phyloP scores from a whole-genome alignment of 2,888 invertebrate species.

The Cetonia aurata region DNA sequence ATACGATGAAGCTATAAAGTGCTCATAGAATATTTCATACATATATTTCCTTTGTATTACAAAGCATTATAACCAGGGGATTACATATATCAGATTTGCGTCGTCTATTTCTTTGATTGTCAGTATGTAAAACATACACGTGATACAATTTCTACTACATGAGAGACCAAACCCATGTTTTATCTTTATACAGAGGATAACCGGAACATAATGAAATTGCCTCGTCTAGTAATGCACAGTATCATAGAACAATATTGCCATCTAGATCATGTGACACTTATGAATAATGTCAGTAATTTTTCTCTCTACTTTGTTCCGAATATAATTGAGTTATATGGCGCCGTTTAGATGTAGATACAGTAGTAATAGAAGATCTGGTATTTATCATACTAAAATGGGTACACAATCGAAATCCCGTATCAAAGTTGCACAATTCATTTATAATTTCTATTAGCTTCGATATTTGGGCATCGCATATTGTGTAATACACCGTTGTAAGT shows the following conservation, averaged over 20 bases:
- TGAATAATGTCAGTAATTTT: slow-evolving; percentile 42
- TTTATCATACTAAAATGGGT: slow-evolving; percentile 42
- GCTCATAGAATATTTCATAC: too few species aligned
- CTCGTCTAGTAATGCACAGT: slow-evolving; percentile 19
- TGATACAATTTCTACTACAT: slow-evolving; percentile 26
- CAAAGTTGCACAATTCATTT: slow-evolving; percentile 42
- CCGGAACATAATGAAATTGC: slow-evolving; percentile 11
- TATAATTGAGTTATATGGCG: slow-evolving; percentile 44
- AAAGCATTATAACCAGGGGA: too few species aligned
- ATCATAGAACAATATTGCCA: slow-evolving; percentile 38
- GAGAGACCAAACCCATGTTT: slow-evolving; percentile 23
- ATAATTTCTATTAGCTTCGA: slow-evolving; percentile 37
- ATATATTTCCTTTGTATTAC: too few species aligned
- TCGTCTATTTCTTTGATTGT: slow-evolving; percentile 13
- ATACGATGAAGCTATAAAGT: too few species aligned
- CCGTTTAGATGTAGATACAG: slow-evolving; percentile 34
- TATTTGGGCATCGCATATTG: slow-evolving; percentile 20
- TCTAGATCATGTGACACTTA: slow-evolving; percentile 34
- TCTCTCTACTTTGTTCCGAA: slow-evolving; percentile 25
- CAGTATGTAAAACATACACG: slow-evolving; percentile 10
- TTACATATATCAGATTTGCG: too few species aligned
- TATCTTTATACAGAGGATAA: not conserved
- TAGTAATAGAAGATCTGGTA: slow-evolving; percentile 40
- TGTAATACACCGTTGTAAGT: too few species aligned
- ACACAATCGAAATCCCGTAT: slow-evolving; percentile 39